A percentile compares a stretch with the other conserved stretches of the same genome.
Evolutionary conservation across 2,113 vertebrate species (phyloP).

Genomic region (Trichomycterus rosablanca): DNA sequence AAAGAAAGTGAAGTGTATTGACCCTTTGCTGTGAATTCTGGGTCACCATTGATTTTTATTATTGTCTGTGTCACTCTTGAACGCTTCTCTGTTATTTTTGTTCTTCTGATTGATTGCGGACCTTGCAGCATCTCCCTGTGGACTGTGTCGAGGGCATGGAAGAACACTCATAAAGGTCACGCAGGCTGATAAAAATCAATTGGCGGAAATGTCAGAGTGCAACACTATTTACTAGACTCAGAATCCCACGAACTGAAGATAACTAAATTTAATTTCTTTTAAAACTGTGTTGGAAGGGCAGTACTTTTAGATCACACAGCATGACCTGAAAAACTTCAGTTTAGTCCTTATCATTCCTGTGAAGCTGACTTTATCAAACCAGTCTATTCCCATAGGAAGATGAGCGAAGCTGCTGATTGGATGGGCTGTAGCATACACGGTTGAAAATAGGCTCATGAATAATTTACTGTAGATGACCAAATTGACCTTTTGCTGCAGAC

Average conservation of each 20-base stretch:
- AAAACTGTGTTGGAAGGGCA: no score
- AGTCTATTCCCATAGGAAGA: no score
- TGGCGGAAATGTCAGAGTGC: neutral
- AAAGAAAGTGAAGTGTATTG: neutral
- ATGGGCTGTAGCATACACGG: no score
- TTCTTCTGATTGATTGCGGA: neutral
- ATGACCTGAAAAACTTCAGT: no score
- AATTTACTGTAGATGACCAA: no score
- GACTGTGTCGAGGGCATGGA: neutral
- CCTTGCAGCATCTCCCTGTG: neutral
- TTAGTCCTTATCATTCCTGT: no score
- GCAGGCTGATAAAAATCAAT: neutral
- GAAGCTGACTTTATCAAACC: no score
- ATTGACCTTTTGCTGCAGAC: no score
- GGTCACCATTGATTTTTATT: neutral
- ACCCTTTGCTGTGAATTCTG: neutral
- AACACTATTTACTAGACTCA: neutral
- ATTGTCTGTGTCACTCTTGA: neutral
- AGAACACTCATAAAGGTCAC: neutral
- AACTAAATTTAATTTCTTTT: no score
- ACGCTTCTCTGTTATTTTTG: neutral
- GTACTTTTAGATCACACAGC: no score
- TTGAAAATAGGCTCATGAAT: no score
- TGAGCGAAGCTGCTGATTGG: no score
- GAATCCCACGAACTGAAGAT: neutral